Base-by-base conservation (phyloP, 2,113 vertebrate species). In the Corythaixoides concolor region DNA sequence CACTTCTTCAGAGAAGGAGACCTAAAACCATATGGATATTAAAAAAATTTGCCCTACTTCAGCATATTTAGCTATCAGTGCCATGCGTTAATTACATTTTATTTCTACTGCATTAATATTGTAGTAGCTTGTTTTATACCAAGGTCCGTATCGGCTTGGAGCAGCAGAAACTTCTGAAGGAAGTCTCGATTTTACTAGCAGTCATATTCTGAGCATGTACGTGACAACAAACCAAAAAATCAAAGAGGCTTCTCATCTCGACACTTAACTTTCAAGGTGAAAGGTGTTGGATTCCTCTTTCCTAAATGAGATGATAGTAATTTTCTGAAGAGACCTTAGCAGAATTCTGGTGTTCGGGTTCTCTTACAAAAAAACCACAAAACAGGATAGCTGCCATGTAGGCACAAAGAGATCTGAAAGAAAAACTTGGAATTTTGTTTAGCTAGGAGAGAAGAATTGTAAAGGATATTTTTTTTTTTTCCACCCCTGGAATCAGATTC, bases 401-500 rank as follows among this genome's bases (percentile, higher is more conserved):
- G n/a, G 16, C 28, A 35, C 4, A 35, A 17, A 72, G 52, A 62
- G 5, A 63, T 63, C 6, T 55, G 67, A 59, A 79, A 62, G 55
- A 37, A 70, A 47, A 82, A 13, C 2, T 28, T 62, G 11, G 3
- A 6, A 14, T 85, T 77, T 80, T 77, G 12, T 74, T 30, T 55
- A 41, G 21, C 4, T 63, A 49, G 18, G 16, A 59, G 52, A 67
- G 35, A 85, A 72, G 23, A 92, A 85, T 56, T 28, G 2, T 7
- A 27, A 59, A 72, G 17, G 10, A 19, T 24, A n/a, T n/a, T n/a
- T n/a, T n/a, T n/a, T n/a, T n/a, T n/a, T 45, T 9, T 5, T 1
- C 0, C 2, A 2, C 2, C 35, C 9, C 2, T 3, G 2, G 3
- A 8, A 5, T 52, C 24, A 33, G 19, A 10, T 83, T 86, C 9